Percentiles rank a stretch among this genome's conserved stretches.
phyloP scores from a whole-genome alignment of 2,797 vertebrate genomes.

The Pseudomugil tenellus region DNA sequence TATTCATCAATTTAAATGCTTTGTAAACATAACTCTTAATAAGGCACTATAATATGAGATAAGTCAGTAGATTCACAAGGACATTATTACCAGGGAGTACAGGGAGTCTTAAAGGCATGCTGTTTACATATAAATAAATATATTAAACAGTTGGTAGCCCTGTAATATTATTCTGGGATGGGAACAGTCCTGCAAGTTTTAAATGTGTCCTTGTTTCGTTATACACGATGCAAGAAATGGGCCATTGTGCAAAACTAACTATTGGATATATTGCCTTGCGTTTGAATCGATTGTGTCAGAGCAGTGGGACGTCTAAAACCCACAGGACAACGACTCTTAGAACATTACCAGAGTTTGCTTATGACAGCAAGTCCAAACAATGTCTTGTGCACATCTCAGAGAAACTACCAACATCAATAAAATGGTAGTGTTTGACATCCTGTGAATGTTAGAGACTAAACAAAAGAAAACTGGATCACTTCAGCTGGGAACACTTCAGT shows the following conservation, averaged over 20 bases:
- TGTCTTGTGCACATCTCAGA: neutral
- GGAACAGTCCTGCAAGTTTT: too few species aligned
- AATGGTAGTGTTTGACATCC: neutral
- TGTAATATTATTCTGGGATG: too few species aligned
- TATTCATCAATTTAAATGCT: neutral
- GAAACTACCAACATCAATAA: neutral
- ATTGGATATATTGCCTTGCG: too few species aligned
- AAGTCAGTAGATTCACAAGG: neutral
- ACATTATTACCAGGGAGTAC: neutral
- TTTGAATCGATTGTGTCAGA: too few species aligned
- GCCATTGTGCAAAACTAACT: too few species aligned
- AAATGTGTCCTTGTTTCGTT: too few species aligned
- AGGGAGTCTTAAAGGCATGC: neutral
- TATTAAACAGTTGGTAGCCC: too few species aligned
- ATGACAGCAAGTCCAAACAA: neutral
- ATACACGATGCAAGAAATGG: too few species aligned
- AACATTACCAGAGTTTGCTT: neutral
- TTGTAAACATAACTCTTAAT: neutral
- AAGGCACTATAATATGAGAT: neutral
- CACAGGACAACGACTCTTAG: neutral
- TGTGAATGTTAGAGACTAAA: constrained; percentile 4
- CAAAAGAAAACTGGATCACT: constrained; percentile 1
- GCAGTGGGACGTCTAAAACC: neutral
- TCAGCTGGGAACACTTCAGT: neutral
- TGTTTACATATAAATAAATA: neutral